Evolutionary conservation across 2,888 invertebrate genomes (phyloP), one percentile per base, ranked within the genome.

Genomic region (Drosophila incognita): DNA sequence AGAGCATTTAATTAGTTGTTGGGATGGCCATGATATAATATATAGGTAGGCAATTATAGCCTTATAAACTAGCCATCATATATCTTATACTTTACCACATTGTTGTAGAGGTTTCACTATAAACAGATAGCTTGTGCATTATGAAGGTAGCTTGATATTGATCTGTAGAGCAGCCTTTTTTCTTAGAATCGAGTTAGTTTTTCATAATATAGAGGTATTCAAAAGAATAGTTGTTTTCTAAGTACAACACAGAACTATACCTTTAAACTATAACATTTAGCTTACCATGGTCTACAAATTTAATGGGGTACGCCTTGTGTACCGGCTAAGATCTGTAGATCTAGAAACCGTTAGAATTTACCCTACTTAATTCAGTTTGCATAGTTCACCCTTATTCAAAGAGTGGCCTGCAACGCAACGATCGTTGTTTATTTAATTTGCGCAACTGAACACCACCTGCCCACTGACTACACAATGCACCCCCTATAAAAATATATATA

Each of bases 361-460:
- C 49, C 36, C 35, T n/a, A 48, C 6, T 36, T 11, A 13, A n/a
- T 51, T 51, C 49, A 31, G 48, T 54, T 64, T 21, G 38, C 67
- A 67, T 69, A 69, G 58, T 59, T 68, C 58, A 69, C 68, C 68
- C 69, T 36, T 31, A 33, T 8, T 24, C 24, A 8, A 42, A 21
- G 46, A 46, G 46, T 18, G 58, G 31, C 42, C 11, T n/a, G 15
- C 33, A 33, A n/a, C 46, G 8, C 36, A 59, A 40, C 31, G 72
- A 64, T 70, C 70, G 61, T 15, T 49, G 29, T 40, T 63, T 56
- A n/a, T 27, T 27, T 13, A 56, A 62, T 77, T 62, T 60, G 68
- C 72, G 24, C 49, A 49, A 42, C 53, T 64, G 51, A 49, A 35
- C 54, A 78, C 75, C 79, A 78, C 79, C 78, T 78, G 78, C 77